These are phyloP conservation scores for Pongo abelii DNA, from an alignment of 2,113 vertebrate species.

Conservation along the genomic window DNA sequence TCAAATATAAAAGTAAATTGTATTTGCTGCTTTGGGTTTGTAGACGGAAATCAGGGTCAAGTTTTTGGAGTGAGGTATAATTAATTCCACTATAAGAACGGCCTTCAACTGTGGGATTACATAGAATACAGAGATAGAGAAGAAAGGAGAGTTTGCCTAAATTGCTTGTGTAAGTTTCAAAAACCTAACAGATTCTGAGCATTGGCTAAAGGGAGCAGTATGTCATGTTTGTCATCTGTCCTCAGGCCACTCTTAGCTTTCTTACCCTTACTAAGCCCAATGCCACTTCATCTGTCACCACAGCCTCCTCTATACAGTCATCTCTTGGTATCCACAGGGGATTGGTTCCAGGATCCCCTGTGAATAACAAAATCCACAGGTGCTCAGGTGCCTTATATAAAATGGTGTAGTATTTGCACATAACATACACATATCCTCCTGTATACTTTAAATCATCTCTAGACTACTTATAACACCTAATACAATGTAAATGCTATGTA, in stretches of 20 bases:
- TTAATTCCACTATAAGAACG: not conserved
- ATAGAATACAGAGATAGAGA: not conserved
- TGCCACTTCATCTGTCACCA: not conserved
- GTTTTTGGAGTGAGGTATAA: not conserved
- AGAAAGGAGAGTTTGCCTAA: not conserved
- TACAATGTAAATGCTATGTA: not conserved
- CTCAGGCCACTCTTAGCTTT: not conserved
- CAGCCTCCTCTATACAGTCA: not conserved
- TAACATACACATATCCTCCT: not conserved
- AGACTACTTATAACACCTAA: not conserved
- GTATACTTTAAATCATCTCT: not conserved
- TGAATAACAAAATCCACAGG: not conserved
- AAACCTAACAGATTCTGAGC: not conserved
- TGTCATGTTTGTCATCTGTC: not conserved
- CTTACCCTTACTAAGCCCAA: not conserved
- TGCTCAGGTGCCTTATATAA: not conserved
- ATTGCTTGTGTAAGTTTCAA: not conserved
- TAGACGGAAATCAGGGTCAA: not conserved
- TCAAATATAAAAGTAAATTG: not conserved
- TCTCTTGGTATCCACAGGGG: not conserved
- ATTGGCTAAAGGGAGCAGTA: not conserved
- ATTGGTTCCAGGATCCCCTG: not conserved
- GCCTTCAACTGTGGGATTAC: not conserved
- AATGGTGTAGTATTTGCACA: not conserved
- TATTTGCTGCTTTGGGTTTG: not conserved